phyloP scores from a whole-genome alignment of 23 tunicate species.

The Ciona savignyi region DNA sequence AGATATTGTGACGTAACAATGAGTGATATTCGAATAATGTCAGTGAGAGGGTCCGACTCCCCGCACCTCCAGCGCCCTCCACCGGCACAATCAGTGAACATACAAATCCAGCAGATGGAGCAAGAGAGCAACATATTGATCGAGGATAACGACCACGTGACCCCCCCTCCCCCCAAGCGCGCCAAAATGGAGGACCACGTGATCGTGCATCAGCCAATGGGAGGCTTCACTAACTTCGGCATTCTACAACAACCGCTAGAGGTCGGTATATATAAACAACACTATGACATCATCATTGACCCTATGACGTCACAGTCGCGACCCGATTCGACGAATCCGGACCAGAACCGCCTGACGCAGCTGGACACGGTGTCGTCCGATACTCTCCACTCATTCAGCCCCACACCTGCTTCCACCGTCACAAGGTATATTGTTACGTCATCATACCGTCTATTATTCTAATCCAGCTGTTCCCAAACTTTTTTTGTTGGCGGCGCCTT shows the following conservation, averaged over 20 bases:
- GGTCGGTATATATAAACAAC: constrained; percentile 10
- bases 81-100: constrained; percentile 44
- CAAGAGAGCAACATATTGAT: constrained; percentile 24
- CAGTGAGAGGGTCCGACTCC: constrained; percentile 54
- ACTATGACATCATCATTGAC: background rate
- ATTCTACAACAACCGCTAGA: constrained; percentile 44
- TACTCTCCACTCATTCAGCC: constrained; percentile 71
- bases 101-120: constrained; percentile 15
- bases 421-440: constrained; percentile 1
- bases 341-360: constrained; percentile 66
- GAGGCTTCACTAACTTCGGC: constrained; percentile 32
- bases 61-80: constrained; percentile 48
- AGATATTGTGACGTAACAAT: constrained; percentile 5
- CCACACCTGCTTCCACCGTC: constrained; percentile 32
- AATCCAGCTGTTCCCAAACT: no score
- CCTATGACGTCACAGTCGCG: constrained; percentile 29
- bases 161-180: constrained; percentile 45
- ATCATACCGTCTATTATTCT: background rate
- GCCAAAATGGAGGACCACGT: constrained; percentile 22
- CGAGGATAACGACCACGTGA: constrained; percentile 27
- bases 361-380: constrained; percentile 78
- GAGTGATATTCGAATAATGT: constrained; percentile 37
- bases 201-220: constrained; percentile 9
- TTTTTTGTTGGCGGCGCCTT: no score
- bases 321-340: constrained; percentile 74